A percentile compares a stretch with the other conserved stretches of the same genome.
Conservation (phyloP, 53 echinoderm and acorn worm species). For the Hippasteria phrygiana region DNA sequence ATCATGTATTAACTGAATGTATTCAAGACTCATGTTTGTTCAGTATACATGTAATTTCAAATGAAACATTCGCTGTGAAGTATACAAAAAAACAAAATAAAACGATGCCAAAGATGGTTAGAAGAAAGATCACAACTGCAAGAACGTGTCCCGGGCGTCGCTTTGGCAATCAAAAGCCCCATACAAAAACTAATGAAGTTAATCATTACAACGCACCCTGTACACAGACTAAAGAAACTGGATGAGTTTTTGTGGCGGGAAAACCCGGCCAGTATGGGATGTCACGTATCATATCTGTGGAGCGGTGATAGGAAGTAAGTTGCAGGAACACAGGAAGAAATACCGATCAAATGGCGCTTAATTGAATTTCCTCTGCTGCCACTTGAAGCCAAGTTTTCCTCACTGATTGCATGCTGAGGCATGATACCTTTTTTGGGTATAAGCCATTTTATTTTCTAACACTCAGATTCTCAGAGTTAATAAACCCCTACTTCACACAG, state of each 20-base stretch:
- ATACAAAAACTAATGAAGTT: not conserved
- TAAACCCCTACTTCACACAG: not conserved
- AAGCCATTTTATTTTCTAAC: not conserved
- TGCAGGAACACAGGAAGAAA: slow-evolving; percentile 37
- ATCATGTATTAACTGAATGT: too few relatives aligned
- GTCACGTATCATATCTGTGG: slow-evolving; percentile 41
- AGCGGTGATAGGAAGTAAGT: slow-evolving; percentile 16
- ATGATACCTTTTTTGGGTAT: not conserved
- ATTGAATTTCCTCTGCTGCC: slow-evolving; percentile 52
- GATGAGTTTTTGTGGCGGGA: not conserved
- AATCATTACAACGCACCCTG: slow-evolving; percentile 10
- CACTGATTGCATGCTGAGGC: not conserved
- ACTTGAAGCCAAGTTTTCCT: slow-evolving; percentile 29
- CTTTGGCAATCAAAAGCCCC: not conserved
- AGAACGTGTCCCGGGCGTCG: not conserved
- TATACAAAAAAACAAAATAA: not conserved
- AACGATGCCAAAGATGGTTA: not conserved
- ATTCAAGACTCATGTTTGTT: too few relatives aligned
- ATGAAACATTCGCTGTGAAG: not conserved
- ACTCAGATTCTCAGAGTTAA: not conserved
- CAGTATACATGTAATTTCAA: not conserved
- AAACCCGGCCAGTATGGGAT: not conserved
- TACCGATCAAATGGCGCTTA: slow-evolving; percentile 43
- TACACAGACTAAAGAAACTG: not conserved
- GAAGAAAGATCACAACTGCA: not conserved